Evolutionary conservation across 2,113 vertebrate species (phyloP).

Genomic region (Nicator chloris): DNA sequence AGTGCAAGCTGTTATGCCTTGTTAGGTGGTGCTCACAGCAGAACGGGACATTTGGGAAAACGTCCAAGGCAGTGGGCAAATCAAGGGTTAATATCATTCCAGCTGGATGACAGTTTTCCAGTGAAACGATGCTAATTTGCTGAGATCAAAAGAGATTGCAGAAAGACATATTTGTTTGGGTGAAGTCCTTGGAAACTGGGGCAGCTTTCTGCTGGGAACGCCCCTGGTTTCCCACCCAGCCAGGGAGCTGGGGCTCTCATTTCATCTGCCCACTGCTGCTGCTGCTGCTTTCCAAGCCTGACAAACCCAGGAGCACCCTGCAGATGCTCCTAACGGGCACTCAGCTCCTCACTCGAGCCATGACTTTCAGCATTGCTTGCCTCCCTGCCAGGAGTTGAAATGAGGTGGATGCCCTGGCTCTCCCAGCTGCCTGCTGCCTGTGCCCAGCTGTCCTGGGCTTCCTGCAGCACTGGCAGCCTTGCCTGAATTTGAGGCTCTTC

Average conservation of each 20-base stretch:
- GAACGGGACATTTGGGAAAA: not conserved
- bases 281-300: not conserved
- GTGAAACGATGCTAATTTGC: not conserved
- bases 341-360: not conserved
- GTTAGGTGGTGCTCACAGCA: not conserved
- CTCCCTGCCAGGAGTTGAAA: not conserved
- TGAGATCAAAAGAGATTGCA: not conserved
- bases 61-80: not conserved
- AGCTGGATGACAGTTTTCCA: not conserved
- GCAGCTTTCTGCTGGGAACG: not conserved
- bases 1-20: not conserved
- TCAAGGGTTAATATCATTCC: not conserved
- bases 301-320: not conserved
- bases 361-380: not conserved
- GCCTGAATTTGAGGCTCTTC: not conserved
- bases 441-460: not conserved
- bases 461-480: not conserved
- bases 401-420: not conserved
- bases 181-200: not conserved
- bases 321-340: not conserved
- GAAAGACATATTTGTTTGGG: not conserved
- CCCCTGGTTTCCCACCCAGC: not conserved
- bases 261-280: not conserved
- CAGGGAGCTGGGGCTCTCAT: not conserved
- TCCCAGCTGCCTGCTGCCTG: not conserved